Percentiles rank a stretch among this genome's conserved stretches.
Conservation (phyloP, 2,113 vertebrate species). For the Pseudopipra pipra region DNA sequence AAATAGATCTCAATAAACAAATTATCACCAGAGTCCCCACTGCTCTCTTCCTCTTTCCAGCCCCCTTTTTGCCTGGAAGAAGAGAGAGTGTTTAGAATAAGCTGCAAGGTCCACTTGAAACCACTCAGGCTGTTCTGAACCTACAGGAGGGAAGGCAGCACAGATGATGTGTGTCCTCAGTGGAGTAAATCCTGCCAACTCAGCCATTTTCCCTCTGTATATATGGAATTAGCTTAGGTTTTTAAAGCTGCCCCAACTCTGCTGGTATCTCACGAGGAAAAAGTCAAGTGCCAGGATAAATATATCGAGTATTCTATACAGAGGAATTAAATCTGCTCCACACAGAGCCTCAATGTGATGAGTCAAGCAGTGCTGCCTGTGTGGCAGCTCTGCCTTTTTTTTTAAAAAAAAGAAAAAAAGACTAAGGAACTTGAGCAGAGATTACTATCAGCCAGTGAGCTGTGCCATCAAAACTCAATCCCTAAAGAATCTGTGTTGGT, state of each 20-base stretch:
- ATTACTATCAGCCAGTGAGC: constrained; percentile 15
- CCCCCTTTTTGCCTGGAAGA: not conserved
- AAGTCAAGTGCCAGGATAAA: constrained; percentile 60
- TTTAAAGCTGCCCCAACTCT: constrained; percentile 28
- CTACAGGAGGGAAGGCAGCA: not conserved
- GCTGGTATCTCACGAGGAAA: constrained; percentile 39
- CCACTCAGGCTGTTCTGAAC: not conserved
- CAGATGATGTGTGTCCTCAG: constrained; percentile 3
- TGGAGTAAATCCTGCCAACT: constrained; percentile 31
- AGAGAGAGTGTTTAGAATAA: not conserved
- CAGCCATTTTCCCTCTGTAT: constrained; percentile 29
- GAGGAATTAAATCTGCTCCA: constrained; percentile 42
- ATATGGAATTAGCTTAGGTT: constrained; percentile 37
- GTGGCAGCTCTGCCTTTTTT: not conserved
- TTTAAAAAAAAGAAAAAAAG: not conserved
- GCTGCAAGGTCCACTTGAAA: not conserved
- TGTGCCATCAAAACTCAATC: constrained; percentile 22
- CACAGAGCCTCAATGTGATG: constrained; percentile 27
- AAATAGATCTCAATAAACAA: not conserved
- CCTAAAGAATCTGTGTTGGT: not conserved
- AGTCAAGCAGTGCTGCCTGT: constrained; percentile 30
- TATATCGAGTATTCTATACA: constrained; percentile 38
- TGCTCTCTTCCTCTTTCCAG: not conserved
- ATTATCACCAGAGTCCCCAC: not conserved
- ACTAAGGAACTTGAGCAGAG: not conserved